These are phyloP conservation scores for Carapus acus DNA, from an alignment of 2,797 vertebrate genomes.

Conservation along the genomic window DNA sequence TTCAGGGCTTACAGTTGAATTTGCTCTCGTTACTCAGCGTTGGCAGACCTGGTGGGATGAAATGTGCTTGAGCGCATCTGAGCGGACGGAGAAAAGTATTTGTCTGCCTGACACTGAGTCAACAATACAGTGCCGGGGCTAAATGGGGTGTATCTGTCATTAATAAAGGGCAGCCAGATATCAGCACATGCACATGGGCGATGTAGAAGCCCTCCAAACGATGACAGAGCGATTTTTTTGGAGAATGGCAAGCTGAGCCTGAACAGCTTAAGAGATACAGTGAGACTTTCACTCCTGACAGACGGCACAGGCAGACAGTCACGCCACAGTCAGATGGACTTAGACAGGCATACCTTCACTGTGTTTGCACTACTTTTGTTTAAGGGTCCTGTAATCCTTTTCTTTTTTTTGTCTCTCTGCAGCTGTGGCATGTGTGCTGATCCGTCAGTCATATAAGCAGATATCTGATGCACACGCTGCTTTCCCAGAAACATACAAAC, in stretches of 20 bases:
- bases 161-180: constrained; percentile 39
- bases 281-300: constrained; percentile 9
- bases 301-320: no score
- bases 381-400: no score
- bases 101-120: constrained; percentile 47
- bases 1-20: constrained; percentile 23
- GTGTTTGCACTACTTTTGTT: no score
- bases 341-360: no score
- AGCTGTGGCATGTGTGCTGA: no score
- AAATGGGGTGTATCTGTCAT: constrained; percentile 50
- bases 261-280: constrained; percentile 20
- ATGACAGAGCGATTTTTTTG: constrained; percentile 43
- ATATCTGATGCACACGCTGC: no score
- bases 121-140: constrained; percentile 34
- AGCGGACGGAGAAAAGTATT: constrained; percentile 37
- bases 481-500: no score
- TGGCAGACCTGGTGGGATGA: constrained; percentile 24
- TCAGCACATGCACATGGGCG: constrained; percentile 37
- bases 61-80: constrained; percentile 46
- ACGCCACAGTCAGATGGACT: no score
- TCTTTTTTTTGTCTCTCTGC: no score
- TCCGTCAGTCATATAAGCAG: no score
- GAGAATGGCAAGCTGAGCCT: constrained; percentile 25
- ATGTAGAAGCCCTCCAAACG: constrained; percentile 42
- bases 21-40: constrained; percentile 37